phyloP scores from a whole-genome alignment of 1,140 invertebrate genomes.

The Ephestia elutella region DNA sequence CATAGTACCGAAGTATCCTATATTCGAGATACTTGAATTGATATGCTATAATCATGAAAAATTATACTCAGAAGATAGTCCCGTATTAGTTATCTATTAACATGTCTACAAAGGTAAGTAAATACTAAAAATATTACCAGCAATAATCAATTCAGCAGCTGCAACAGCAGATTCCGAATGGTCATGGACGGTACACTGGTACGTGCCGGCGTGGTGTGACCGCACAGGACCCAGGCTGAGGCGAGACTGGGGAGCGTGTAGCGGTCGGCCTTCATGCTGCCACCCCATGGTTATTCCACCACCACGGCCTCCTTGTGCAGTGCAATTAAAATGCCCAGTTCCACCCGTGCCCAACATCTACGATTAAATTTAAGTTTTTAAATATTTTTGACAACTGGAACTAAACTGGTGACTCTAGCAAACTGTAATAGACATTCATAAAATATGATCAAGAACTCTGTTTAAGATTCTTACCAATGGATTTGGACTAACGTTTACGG shows the following conservation, averaged over 20 bases:
- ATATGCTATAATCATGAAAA: too few species aligned
- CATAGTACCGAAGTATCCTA: too few species aligned
- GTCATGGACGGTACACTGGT: conserved; percentile 63
- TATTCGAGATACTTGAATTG: too few species aligned
- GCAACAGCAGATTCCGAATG: conserved; percentile 57
- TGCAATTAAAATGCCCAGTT: conserved; percentile 57
- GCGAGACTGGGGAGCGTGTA: conserved; percentile 55
- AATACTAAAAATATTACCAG: conserved; percentile 46
- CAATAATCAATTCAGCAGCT: conserved; percentile 56
- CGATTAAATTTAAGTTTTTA: neutral
- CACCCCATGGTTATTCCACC: conserved; percentile 55
- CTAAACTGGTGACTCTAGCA: too few species aligned
- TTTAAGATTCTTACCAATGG: conserved; percentile 51
- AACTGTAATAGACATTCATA: too few species aligned
- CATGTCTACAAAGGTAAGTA: too few species aligned
- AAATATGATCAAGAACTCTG: too few species aligned
- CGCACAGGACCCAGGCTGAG: conserved; percentile 51
- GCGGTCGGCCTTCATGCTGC: conserved; percentile 59
- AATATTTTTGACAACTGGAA: too few species aligned
- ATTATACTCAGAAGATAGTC: too few species aligned
- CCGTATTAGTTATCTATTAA: too few species aligned
- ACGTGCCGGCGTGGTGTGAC: conserved; percentile 55
- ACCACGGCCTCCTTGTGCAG: conserved; percentile 53
- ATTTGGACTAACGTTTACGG: conserved; percentile 47
- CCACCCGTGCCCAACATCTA: conserved; percentile 63